Percentiles rank a stretch among this genome's conserved stretches.
Conservation (phyloP, 2,888 invertebrate genomes). For the Drosophila melanosoma region DNA sequence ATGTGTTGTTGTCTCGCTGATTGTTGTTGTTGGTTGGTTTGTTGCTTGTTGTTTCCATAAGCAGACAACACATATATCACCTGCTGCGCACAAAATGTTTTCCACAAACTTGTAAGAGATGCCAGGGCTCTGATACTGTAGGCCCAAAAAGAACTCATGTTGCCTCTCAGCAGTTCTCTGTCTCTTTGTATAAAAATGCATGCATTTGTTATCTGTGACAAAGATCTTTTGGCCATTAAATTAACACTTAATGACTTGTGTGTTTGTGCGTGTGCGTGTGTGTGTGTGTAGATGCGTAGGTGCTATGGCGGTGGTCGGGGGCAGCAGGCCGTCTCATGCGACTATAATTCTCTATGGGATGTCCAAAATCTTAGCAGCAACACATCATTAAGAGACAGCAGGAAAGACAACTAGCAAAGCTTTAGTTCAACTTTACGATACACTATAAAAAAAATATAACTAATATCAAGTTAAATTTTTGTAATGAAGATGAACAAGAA, state of each 20-base stretch:
- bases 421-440: constrained; percentile 58
- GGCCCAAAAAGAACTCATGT: constrained; percentile 60
- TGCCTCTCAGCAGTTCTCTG: constrained; percentile 44
- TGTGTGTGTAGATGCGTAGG: constrained; percentile 51
- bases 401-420: constrained; percentile 60
- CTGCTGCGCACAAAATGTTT: constrained; percentile 79
- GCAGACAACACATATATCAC: constrained; percentile 78
- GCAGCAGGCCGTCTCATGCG: constrained; percentile 48
- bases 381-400: constrained; percentile 76
- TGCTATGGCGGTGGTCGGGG: constrained; percentile 52
- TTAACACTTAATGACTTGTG: constrained; percentile 81
- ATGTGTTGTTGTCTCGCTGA: constrained; percentile 47
- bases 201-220: constrained; percentile 78
- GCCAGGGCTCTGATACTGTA: constrained; percentile 66
- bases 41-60: constrained; percentile 53
- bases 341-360: constrained; percentile 62
- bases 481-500: constrained; percentile 28
- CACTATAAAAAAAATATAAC: constrained; percentile 23
- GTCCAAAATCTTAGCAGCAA: constrained; percentile 72
- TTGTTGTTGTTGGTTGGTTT: constrained; percentile 22
- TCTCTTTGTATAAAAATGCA: constrained; percentile 60
- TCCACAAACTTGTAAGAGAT: constrained; percentile 80
- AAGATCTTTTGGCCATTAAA: constrained; percentile 81
- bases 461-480: constrained; percentile 13
- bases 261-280: constrained; percentile 45